A percentile compares a stretch with the other conserved stretches of the same genome.
Conservation (phyloP, 2,888 invertebrate species). For the Cylindroiulus punctatus region DNA sequence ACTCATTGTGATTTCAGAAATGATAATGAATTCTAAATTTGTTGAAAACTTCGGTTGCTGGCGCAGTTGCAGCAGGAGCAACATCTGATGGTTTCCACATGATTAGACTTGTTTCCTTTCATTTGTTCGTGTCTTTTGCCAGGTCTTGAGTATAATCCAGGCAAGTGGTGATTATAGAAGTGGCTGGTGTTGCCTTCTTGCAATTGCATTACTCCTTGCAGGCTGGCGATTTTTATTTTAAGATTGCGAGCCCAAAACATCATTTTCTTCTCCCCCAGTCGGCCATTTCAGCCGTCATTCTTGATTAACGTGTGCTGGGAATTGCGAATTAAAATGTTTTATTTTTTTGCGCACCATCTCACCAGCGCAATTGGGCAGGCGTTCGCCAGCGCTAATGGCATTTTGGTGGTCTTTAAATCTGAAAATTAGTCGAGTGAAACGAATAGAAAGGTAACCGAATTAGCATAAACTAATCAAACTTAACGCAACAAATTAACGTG, state of each 20-base stretch:
- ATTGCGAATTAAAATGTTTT: slow-evolving; percentile 54
- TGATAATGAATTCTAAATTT: background rate
- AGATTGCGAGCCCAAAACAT: slow-evolving; percentile 30
- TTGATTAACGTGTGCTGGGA: slow-evolving; percentile 56
- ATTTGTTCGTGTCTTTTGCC: background rate
- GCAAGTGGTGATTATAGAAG: background rate
- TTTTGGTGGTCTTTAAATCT: slow-evolving; percentile 52
- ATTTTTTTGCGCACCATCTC: slow-evolving; percentile 32
- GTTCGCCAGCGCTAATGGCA: slow-evolving; percentile 46
- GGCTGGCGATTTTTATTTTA: slow-evolving; percentile 14
- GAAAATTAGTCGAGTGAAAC: slow-evolving; percentile 51
- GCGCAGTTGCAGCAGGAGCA: too few relatives aligned
- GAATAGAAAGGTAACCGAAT: slow-evolving; percentile 51
- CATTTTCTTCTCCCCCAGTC: slow-evolving; percentile 51
- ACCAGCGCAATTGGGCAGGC: slow-evolving; percentile 35
- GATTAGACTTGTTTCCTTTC: background rate
- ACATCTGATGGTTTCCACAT: background rate
- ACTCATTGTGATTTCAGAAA: background rate
- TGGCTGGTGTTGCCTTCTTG: background rate
- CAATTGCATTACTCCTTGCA: background rate
- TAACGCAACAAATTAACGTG: slow-evolving; percentile 52
- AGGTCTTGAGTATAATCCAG: background rate
- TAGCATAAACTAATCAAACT: slow-evolving; percentile 54
- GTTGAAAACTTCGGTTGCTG: too few relatives aligned
- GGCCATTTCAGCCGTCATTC: slow-evolving; percentile 55